These are phyloP conservation scores for Zygaena filipendulae DNA, from an alignment of 2,888 invertebrate species.

Conservation along the genomic window DNA sequence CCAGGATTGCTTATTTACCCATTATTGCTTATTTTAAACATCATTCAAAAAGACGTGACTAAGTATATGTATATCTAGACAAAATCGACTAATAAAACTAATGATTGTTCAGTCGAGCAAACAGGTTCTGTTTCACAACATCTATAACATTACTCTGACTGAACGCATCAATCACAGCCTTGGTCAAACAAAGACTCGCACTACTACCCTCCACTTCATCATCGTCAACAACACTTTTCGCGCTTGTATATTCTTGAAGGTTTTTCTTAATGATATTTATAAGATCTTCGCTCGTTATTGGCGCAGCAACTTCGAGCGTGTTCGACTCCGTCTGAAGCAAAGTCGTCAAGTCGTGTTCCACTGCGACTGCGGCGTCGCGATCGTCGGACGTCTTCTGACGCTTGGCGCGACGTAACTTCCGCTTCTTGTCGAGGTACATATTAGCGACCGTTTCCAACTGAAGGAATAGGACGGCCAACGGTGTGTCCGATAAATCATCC, in stretches of 20 bases:
- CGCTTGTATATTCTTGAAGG: constrained; percentile 29
- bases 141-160: constrained; percentile 72
- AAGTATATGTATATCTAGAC: too few species aligned
- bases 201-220: constrained; percentile 44
- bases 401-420: constrained; percentile 42
- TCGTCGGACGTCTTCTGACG: constrained; percentile 46
- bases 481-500: constrained; percentile 57
- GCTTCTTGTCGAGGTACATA: constrained; percentile 37
- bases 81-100: too few species aligned
- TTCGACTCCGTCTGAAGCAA: constrained; percentile 35
- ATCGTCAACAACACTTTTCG: constrained; percentile 27
- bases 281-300: constrained; percentile 32
- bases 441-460: constrained; percentile 54
- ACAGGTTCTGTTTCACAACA: constrained; percentile 59
- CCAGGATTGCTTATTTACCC: too few species aligned
- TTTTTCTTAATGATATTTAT: constrained; percentile 40
- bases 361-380: constrained; percentile 9
- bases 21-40: too few species aligned
- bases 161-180: constrained; percentile 72
- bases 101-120: constrained; percentile 31
- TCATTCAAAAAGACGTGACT: too few species aligned
- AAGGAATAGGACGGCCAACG: constrained; percentile 49
- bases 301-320: constrained; percentile 31
- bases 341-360: constrained; percentile 32
- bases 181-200: constrained; percentile 39